Conservation (phyloP, 2,113 vertebrate genomes). For the Peromyscus leucopus region DNA sequence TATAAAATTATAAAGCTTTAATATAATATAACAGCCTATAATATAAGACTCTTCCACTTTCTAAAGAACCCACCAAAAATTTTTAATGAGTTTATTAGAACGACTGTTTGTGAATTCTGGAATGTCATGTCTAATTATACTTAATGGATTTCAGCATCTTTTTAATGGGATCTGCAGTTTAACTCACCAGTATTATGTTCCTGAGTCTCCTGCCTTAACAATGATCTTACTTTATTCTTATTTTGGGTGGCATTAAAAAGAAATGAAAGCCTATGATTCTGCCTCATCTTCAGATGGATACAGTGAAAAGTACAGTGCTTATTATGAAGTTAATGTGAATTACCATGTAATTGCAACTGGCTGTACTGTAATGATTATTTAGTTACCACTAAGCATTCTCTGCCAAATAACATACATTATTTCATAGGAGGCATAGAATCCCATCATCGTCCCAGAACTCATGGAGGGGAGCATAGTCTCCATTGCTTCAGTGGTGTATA, state of each 20-base stretch:
- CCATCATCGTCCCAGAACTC: constrained; percentile 86
- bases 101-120: constrained; percentile 65
- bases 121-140: constrained; percentile 75
- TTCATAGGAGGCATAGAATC: constrained; percentile 89
- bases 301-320: constrained; percentile 73
- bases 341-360: constrained; percentile 81
- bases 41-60: constrained; percentile 80
- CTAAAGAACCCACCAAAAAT: constrained; percentile 74
- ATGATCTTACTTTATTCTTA: constrained; percentile 80
- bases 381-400: constrained; percentile 83
- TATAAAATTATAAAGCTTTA: constrained; percentile 83
- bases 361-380: constrained; percentile 83
- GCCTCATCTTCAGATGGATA: constrained; percentile 76
- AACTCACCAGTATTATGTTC: constrained; percentile 70
- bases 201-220: constrained; percentile 74
- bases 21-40: constrained; percentile 77
- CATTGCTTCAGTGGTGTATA: constrained; percentile 74
- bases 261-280: constrained; percentile 79
- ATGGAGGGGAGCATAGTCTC: constrained; percentile 73
- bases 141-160: constrained; percentile 77
- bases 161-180: constrained; percentile 72
- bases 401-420: constrained; percentile 87
- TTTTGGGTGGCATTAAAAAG: constrained; percentile 77
- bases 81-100: constrained; percentile 80
- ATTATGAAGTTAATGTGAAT: constrained; percentile 78